Base-by-base conservation (phyloP, 2,888 invertebrate genomes). In the Agrochola macilenta region DNA sequence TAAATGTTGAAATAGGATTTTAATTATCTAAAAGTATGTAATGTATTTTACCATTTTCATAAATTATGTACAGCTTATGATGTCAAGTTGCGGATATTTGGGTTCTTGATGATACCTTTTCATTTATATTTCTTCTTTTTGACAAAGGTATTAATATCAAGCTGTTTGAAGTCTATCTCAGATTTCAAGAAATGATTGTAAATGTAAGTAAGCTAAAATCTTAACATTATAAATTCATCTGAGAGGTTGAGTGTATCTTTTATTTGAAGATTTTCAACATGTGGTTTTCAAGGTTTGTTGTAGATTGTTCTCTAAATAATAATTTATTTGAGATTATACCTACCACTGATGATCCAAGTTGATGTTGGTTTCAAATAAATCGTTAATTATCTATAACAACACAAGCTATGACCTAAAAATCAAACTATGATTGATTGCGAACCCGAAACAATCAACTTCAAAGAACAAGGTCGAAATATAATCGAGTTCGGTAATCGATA, bases 391-490 rank as follows among this genome's bases (percentile, higher is more conserved):
- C 26, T 30, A 23, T 63, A 69, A 69, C 30, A 70, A 75, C 39
- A 52, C 46, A 35, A 76, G 43, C 60, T 68, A 12, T 78, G 78
- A 73, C 75, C 71, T 74, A 79, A 78, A 83, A 82, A 66, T 76
- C 61, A 35, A 86, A 81, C 79, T 76, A 77, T 92, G 91, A 93
- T 92, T 91, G 90, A 93, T 92, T 89, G 87, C 80, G 43, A 85
- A 87, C 87, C 74, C 78, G 78, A 90, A 91, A 93, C 92, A 93
- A 93, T 92, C 90, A 85, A 90, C 89, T 92, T 89, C 86, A 85
- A 64, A 75, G 82, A 84, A 88, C 92, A 91, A 93, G 93, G 93
- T 87, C 92, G 83, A 81, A 79, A 79, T 83, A 86, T 90, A 90
- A 91, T 90, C 88, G 89, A 73, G 90, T 81, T 80, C 74, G 61